phyloP scores from a whole-genome alignment of 2,113 vertebrate genomes.

The Pipra filicauda region DNA sequence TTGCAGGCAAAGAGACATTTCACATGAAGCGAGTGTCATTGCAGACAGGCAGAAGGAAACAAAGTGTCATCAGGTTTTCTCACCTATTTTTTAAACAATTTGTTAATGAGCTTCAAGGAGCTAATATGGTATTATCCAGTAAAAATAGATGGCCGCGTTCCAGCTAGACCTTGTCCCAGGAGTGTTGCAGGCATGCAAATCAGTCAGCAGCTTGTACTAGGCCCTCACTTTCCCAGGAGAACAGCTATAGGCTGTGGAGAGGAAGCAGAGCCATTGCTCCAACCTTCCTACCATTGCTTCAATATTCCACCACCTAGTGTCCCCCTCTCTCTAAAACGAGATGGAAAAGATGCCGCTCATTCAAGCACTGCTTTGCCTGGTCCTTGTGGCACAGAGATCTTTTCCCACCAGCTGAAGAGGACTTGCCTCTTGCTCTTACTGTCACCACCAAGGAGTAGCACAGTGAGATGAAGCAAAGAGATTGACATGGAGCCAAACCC shows the following conservation, averaged over 20 bases:
- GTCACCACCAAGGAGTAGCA: not conserved
- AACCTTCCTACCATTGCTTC: not conserved
- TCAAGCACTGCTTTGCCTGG: not conserved
- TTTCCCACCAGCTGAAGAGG: accelerated
- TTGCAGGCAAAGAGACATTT: not conserved
- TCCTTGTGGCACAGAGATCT: not conserved
- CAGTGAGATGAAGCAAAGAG: not conserved
- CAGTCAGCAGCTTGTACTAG: not conserved
- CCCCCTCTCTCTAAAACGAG: not conserved
- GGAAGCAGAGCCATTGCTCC: not conserved
- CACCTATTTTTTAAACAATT: not conserved
- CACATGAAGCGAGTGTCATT: not conserved
- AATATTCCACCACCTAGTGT: not conserved
- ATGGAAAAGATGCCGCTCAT: not conserved
- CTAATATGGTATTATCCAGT: not conserved
- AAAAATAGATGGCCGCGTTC: not conserved
- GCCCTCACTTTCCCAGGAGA: not conserved
- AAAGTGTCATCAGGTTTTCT: not conserved
- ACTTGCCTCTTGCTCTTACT: not conserved
- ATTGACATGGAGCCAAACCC: not conserved
- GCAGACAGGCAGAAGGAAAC: not conserved
- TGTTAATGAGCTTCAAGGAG: not conserved
- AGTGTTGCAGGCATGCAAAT: not conserved
- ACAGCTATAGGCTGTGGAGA: not conserved
- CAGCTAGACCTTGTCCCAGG: not conserved